A percentile compares a stretch with the other conserved stretches of the same genome.
These are phyloP conservation scores for Malacoraja senta DNA, from an alignment of 2,797 vertebrate genomes.

Conservation along the genomic window DNA sequence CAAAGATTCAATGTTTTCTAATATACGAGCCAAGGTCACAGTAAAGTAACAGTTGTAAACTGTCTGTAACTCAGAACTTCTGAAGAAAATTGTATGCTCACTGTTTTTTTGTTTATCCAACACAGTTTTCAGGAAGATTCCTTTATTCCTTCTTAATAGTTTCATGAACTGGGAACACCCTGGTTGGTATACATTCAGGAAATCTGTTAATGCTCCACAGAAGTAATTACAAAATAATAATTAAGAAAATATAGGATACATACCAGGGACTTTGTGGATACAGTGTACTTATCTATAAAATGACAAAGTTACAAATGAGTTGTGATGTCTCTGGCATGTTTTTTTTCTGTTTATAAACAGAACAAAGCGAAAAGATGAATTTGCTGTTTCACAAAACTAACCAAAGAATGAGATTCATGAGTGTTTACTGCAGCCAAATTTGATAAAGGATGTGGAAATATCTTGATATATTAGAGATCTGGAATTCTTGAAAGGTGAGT, in stretches of 20 bases:
- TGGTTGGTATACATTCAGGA: background rate
- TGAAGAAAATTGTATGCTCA: background rate
- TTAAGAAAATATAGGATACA: background rate
- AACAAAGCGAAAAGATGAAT: background rate
- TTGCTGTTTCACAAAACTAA: background rate
- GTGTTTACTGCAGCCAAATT: background rate
- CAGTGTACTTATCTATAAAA: background rate
- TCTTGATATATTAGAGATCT: background rate
- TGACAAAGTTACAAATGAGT: conserved; percentile 34
- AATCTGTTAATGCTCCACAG: background rate
- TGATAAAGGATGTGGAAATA: background rate
- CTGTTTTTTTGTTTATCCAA: background rate
- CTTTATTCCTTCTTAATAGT: background rate
- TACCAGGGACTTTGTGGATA: background rate
- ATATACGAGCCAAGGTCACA: conserved; percentile 19
- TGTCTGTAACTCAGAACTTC: conserved; percentile 2
- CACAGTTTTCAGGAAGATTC: background rate
- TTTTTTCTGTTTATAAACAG: conserved; percentile 23
- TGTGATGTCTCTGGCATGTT: conserved; percentile 12
- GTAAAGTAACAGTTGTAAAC: conserved; percentile 35
- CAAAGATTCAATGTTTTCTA: conserved; percentile 29
- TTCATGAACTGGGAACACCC: background rate
- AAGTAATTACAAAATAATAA: background rate
- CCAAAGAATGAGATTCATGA: background rate
- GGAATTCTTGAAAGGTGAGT: background rate